Conservation (phyloP, 2,113 vertebrate species). For the Anser cygnoides region DNA sequence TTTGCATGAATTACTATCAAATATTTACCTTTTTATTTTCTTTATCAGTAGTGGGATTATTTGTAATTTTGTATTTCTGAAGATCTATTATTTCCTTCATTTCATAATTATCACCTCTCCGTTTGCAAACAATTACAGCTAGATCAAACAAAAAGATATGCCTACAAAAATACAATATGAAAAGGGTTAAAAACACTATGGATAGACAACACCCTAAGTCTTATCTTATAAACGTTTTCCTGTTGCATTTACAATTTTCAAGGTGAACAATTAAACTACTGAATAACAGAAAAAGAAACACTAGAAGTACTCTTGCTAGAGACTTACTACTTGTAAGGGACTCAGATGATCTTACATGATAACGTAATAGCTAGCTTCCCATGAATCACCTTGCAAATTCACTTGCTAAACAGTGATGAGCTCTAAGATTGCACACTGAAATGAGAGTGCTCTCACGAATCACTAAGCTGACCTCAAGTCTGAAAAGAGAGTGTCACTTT, state of each 20-base stretch:
- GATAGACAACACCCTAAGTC: background rate
- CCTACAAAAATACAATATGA: conserved; percentile 72
- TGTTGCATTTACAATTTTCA: background rate
- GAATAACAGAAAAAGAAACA: background rate
- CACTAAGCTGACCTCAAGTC: background rate
- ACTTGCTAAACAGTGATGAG: background rate
- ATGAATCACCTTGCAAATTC: background rate
- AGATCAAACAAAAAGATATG: conserved; percentile 97
- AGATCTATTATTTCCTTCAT: conserved; percentile 99
- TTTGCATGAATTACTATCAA: background rate
- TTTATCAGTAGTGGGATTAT: conserved; percentile 95
- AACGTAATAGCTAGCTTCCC: background rate
- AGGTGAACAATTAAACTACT: background rate
- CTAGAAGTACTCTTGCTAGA: background rate
- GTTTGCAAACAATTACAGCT: conserved; percentile 94
- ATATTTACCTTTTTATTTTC: conserved; percentile 92
- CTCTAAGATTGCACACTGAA: background rate
- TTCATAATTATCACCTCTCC: conserved; percentile 95
- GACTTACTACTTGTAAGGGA: background rate
- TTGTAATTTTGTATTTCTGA: conserved; percentile 94
- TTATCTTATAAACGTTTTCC: background rate
- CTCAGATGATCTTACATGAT: background rate
- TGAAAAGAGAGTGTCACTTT: background rate
- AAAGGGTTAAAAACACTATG: background rate
- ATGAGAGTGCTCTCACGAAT: background rate